These are phyloP conservation scores for Hexactinellida sp. DNA, from an alignment of 37 sponge, comb jelly and placozoan genomes.

Conservation along the genomic window DNA sequence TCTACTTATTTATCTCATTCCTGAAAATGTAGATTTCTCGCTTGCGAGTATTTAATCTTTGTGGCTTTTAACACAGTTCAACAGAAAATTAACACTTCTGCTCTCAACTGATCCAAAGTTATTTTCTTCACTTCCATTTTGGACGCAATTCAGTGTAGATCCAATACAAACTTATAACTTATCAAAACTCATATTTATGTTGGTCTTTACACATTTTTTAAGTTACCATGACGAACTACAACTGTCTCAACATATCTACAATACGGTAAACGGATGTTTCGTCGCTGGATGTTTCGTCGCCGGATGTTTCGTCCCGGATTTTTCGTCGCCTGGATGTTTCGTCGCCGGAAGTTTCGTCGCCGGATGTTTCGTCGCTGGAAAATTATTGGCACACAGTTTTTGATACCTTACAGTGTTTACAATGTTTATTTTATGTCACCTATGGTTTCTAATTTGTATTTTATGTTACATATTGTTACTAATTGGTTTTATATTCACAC, in stretches of 20 bases:
- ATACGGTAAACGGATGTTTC: too few species aligned
- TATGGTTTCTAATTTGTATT: too few species aligned
- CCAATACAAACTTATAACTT: background rate
- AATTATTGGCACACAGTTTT: too few species aligned
- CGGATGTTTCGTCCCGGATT: too few species aligned
- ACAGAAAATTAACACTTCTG: background rate
- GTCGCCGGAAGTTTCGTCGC: too few species aligned
- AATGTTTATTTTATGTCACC: too few species aligned
- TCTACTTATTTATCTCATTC: background rate
- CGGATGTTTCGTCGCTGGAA: too few species aligned
- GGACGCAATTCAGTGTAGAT: background rate
- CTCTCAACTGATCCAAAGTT: background rate
- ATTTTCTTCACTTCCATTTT: background rate
- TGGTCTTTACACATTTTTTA: background rate
- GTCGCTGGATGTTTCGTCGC: too few species aligned
- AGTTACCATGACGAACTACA: background rate
- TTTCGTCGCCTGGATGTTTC: too few species aligned
- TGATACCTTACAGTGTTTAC: too few species aligned
- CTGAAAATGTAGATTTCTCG: background rate
- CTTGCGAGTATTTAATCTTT: background rate
- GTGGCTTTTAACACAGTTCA: conserved; percentile 3
- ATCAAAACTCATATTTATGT: background rate
- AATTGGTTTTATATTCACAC: too few species aligned
- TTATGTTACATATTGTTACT: too few species aligned
- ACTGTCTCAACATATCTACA: background rate